Percentiles rank a stretch among this genome's conserved stretches.
phyloP scores from a whole-genome alignment of 2,113 vertebrate species.

The Quiscalus mexicanus region DNA sequence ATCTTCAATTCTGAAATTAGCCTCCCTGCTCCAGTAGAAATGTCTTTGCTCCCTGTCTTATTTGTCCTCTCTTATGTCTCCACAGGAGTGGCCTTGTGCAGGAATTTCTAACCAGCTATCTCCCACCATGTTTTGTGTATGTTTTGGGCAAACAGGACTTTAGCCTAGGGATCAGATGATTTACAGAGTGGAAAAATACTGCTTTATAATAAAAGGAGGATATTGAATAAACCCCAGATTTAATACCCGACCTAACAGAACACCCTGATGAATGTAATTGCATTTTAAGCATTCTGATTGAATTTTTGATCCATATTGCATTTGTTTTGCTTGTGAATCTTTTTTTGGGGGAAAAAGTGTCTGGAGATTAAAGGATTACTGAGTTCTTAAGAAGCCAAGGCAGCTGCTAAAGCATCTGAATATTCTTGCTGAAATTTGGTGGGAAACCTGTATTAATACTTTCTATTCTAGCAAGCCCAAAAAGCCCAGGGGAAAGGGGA shows the following conservation, averaged over 20 bases:
- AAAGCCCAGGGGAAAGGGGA: background rate
- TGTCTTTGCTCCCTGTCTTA: conserved; percentile 1
- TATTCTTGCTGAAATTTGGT: conserved; percentile 73
- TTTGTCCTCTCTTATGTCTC: conserved; percentile 25
- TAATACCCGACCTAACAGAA: conserved; percentile 81
- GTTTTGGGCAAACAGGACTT: conserved; percentile 71
- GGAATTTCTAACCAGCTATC: conserved; percentile 38
- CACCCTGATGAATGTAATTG: conserved; percentile 85
- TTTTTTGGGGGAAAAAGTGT: conserved; percentile 71
- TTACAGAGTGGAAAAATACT: conserved; percentile 82
- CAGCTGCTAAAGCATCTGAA: conserved; percentile 81
- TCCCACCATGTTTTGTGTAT: conserved; percentile 42
- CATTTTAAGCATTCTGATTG: conserved; percentile 86
- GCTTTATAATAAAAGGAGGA: conserved; percentile 82
- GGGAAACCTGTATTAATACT: conserved; percentile 70
- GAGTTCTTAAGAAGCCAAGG: conserved; percentile 77
- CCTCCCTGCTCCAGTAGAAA: conserved; percentile 26
- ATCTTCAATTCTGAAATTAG: conserved; percentile 54
- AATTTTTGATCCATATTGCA: conserved; percentile 85
- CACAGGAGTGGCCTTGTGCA: background rate
- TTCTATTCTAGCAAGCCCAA: conserved; percentile 42
- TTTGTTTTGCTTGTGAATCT: conserved; percentile 84
- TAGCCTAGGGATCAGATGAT: conserved; percentile 81
- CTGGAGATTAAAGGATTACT: conserved; percentile 86
- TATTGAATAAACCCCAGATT: conserved; percentile 84